Evolutionary conservation across 2,888 invertebrate genomes (phyloP).

Genomic region (Megamerina dolium): DNA sequence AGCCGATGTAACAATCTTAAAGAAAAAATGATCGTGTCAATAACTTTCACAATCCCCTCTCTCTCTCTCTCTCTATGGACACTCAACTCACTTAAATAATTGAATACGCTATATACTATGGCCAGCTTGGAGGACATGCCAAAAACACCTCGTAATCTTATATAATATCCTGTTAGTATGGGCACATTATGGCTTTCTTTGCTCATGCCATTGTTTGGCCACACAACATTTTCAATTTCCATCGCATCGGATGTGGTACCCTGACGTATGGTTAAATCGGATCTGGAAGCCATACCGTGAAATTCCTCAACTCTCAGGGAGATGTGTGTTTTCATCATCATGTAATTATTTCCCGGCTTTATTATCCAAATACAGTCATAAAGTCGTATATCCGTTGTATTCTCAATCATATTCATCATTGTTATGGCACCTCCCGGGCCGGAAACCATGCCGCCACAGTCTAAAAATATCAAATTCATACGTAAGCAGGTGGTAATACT

Average conservation of each 20-base stretch:
- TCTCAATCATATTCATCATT: constrained; percentile 67
- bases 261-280: constrained; percentile 60
- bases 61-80: neutral
- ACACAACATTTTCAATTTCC: constrained; percentile 55
- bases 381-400: constrained; percentile 52
- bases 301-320: constrained; percentile 58
- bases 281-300: constrained; percentile 57
- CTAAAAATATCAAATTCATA: too few species aligned
- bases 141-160: constrained; percentile 61
- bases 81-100: constrained; percentile 56
- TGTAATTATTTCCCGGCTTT: constrained; percentile 58
- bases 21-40: constrained; percentile 16
- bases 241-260: constrained; percentile 62
- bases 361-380: constrained; percentile 71
- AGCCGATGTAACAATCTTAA: constrained; percentile 61
- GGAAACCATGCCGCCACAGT: constrained; percentile 66
- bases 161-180: constrained; percentile 61
- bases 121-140: constrained; percentile 59
- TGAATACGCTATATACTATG: constrained; percentile 65
- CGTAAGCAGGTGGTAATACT: too few species aligned
- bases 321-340: constrained; percentile 63
- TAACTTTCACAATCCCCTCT: neutral
- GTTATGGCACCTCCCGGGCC: constrained; percentile 67
- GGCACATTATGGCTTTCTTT: constrained; percentile 58
- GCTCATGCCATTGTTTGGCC: constrained; percentile 51